Conservation (phyloP, 1,140 invertebrate genomes). For the Archivesica marissinica region DNA sequence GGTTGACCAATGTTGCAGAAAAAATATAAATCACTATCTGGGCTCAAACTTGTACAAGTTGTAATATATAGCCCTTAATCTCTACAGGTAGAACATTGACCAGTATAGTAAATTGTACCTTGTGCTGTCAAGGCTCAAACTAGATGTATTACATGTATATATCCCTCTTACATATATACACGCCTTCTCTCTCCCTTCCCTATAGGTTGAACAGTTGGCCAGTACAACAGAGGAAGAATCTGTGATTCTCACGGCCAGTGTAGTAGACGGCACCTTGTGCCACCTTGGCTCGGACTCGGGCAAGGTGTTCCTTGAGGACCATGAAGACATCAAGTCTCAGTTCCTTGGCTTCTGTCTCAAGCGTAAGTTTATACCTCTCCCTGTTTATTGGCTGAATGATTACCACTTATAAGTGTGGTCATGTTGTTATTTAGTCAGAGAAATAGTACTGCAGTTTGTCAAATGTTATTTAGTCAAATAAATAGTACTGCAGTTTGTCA, state of each 20-base stretch:
- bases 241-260: neutral
- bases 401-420: neutral
- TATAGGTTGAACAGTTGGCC: conserved; percentile 21
- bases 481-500: neutral
- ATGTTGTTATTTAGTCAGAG: neutral
- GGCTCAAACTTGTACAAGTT: too few species aligned
- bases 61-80: too few species aligned
- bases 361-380: neutral
- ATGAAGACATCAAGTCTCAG: conserved; percentile 35
- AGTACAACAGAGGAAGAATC: conserved; percentile 7
- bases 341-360: neutral
- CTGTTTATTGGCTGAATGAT: too few species aligned
- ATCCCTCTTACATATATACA: neutral
- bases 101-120: too few species aligned
- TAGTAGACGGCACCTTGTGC: conserved; percentile 10
- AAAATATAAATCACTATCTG: too few species aligned
- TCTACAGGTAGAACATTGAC: too few species aligned
- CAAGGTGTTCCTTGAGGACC: conserved; percentile 26
- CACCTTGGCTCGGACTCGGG: conserved; percentile 18
- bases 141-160: too few species aligned
- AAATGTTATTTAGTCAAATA: neutral
- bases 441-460: neutral
- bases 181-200: neutral
- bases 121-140: too few species aligned
- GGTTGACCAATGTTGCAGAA: too few species aligned